Percentiles rank a stretch among this genome's conserved stretches.
Evolutionary conservation across 2,888 invertebrate species (phyloP).

Genomic region (Metallyticus violacea): DNA sequence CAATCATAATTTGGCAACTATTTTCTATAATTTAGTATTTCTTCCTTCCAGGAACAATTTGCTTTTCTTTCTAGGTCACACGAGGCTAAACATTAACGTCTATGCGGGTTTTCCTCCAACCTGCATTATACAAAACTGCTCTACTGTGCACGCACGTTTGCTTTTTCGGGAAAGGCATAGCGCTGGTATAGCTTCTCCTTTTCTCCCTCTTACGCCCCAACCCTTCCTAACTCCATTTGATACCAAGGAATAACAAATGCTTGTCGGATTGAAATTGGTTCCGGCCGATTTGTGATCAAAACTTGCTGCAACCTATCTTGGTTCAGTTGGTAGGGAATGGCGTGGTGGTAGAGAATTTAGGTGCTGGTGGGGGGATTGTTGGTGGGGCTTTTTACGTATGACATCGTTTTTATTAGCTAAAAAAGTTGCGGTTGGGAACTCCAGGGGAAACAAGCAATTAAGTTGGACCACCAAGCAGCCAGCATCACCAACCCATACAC

Average conservation of each 20-base stretch:
- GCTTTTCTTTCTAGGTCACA: neutral
- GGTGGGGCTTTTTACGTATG: neutral
- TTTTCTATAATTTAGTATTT: neutral
- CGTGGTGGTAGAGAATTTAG: neutral
- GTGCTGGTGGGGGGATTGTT: neutral
- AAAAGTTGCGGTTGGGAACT: neutral
- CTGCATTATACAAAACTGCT: neutral
- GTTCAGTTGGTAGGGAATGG: neutral
- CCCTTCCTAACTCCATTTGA: neutral
- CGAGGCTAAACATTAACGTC: neutral
- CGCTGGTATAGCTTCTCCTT: neutral
- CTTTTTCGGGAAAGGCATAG: no score
- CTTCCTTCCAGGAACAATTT: neutral
- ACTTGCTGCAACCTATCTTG: neutral
- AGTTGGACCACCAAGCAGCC: neutral
- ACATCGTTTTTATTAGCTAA: neutral
- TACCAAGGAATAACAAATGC: neutral
- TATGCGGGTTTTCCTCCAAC: neutral
- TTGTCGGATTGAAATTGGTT: neutral
- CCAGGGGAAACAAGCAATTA: conserved; percentile 10
- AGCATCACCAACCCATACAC: neutral
- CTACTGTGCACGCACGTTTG: neutral
- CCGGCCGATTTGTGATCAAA: neutral
- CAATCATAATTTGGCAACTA: neutral
- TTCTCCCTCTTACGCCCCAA: neutral